Conservation (phyloP, 2,113 vertebrate species). For the Rhipidura dahli region DNA sequence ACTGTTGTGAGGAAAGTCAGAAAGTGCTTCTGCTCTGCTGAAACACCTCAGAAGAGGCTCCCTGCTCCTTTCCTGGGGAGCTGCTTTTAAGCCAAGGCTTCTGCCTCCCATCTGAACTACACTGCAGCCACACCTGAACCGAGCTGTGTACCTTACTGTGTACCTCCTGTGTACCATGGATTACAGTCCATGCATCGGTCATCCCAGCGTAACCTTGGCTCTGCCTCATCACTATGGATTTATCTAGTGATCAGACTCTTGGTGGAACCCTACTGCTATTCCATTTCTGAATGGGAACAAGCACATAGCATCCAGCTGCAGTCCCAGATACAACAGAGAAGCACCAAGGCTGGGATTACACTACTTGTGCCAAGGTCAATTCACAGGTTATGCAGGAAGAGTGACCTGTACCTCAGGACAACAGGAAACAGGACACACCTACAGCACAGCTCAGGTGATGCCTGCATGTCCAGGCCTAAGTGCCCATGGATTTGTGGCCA, state of each 20-base stretch:
- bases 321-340: not conserved
- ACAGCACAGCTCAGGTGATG: not conserved
- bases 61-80: not conserved
- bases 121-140: not conserved
- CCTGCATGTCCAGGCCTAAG: not conserved
- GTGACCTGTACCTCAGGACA: not conserved
- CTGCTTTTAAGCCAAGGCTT: not conserved
- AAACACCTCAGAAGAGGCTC: not conserved
- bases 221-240: not conserved
- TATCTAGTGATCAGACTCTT: rapidly evolving
- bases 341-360: not conserved
- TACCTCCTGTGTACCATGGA: too few species aligned
- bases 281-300: not conserved
- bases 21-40: not conserved
- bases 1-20: not conserved
- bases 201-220: not conserved
- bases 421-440: not conserved
- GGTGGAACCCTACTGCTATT: not conserved
- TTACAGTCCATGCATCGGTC: not conserved
- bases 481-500: not conserved
- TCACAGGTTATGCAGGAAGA: not conserved
- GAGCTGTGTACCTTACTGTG: not conserved
- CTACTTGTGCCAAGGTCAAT: not conserved
- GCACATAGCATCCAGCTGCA: not conserved
- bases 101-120: not conserved